A percentile compares a stretch with the other conserved stretches of the same genome.
Evolutionary conservation across 1,140 invertebrate genomes (phyloP).

Genomic region (Calycopis cecrops): DNA sequence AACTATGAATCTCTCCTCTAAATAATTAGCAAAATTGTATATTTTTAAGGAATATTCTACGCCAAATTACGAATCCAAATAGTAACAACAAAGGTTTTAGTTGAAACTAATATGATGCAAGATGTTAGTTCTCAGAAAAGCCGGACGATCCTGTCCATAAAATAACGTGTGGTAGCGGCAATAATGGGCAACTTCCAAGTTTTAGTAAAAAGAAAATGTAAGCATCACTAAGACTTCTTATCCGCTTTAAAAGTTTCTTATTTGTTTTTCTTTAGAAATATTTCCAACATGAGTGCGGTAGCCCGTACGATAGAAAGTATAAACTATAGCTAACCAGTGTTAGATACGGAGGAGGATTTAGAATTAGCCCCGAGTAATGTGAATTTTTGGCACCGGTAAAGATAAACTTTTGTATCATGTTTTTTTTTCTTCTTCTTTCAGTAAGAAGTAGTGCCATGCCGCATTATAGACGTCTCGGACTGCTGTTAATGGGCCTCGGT

Average conservation of each 20-base stretch:
- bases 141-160: neutral
- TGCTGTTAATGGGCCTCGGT: no score
- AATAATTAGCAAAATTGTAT: no score
- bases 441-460: no score
- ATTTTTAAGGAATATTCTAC: no score
- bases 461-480: no score
- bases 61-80: no score
- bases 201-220: constrained; percentile 41
- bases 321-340: constrained; percentile 26
- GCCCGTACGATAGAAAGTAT: constrained; percentile 5
- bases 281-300: constrained; percentile 8
- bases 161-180: neutral
- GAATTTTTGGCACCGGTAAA: neutral
- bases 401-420: neutral
- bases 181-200: constrained; percentile 43
- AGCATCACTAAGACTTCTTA: constrained; percentile 36
- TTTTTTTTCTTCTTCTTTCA: neutral
- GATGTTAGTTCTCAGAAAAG: no score
- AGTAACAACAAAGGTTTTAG: no score
- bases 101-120: no score
- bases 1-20: no score
- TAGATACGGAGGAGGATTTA: constrained; percentile 36
- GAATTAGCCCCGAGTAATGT: constrained; percentile 27
- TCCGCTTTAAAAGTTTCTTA: constrained; percentile 37
- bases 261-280: constrained; percentile 19